Evolutionary conservation across 2,888 invertebrate species (phyloP).

Genomic region (Drosophila dives): DNA sequence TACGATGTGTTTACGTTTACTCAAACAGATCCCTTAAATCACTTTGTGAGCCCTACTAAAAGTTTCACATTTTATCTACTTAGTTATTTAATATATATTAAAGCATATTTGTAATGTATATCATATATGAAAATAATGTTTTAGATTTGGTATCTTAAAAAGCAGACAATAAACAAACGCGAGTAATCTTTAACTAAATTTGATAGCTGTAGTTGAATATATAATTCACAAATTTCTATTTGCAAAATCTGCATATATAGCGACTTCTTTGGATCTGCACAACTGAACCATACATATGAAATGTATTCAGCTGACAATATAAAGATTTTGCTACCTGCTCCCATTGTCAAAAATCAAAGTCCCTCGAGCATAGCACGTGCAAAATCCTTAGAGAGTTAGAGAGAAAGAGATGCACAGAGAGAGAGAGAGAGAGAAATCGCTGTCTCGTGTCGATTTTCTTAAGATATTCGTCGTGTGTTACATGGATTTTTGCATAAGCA

Average conservation of each 20-base stretch:
- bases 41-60: too few relatives aligned
- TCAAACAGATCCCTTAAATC: background rate
- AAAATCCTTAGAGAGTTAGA: constrained; percentile 7
- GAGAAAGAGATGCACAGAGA: background rate
- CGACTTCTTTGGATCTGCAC: background rate
- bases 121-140: background rate
- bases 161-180: background rate
- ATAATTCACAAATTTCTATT: background rate
- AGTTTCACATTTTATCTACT: background rate
- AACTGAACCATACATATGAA: constrained; percentile 10
- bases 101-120: background rate
- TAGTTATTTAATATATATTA: background rate
- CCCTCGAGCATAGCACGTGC: constrained; percentile 54
- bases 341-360: constrained; percentile 11
- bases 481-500: constrained; percentile 67
- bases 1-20: background rate
- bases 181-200: background rate
- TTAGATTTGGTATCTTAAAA: background rate
- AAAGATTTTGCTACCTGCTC: constrained; percentile 29
- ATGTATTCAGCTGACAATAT: background rate
- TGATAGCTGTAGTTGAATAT: background rate
- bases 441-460: constrained; percentile 11
- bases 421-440: background rate
- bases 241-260: background rate
- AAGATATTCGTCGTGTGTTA: constrained; percentile 19